Evolutionary conservation across 64 coral and sea anemone species (phyloP), one percentile per base, ranked within the genome.

Genomic region (Dendrophyllia cribrosa): DNA sequence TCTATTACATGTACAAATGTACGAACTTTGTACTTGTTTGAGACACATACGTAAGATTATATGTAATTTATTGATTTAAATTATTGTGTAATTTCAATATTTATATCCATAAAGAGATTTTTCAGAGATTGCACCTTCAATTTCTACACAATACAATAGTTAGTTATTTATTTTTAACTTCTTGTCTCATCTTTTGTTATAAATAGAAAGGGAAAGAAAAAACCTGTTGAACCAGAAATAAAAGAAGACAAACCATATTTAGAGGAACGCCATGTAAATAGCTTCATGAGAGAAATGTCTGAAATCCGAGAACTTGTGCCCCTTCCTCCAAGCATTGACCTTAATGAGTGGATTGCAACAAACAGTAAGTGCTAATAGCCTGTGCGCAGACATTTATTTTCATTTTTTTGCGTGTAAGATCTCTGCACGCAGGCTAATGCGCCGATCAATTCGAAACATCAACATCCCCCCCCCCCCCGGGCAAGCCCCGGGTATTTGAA

Each of bases 211-310:
- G 94, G 91, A 23, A 98, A 98, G 85, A 97, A 94, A 48, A 96
- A 98, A 48, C 82, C 86, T 71, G 87, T 49, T 77, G 90, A 95
- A 88, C 87, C 89, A 77, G 83, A 94, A 79, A 84, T 97, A 65
- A 96, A 96, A 87, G 97, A 98, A 61, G 95, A 91, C 64, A 98
- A 98, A 78, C 92, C 95, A 63, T 98, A 98, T 51, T 75, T 98
- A 52, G 97, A 98, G 9, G 94, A 96, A 63, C 59, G 78, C 9
- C 88, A 96, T 72, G 53, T 88, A 9, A 95, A 93, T 45, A 83
- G 58, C 63, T 85, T 92, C 20, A 86, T 93, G 19, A 91, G 81
- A 79, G 88, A 93, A 73, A 98, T 88, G 72, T 63, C 87, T 19
- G 88, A 91, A 88, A 88, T 98, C 21, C 83, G 87, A 77, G 93